Base-by-base conservation (phyloP, 2,113 vertebrate genomes). In the Pachycephala philippinensis region DNA sequence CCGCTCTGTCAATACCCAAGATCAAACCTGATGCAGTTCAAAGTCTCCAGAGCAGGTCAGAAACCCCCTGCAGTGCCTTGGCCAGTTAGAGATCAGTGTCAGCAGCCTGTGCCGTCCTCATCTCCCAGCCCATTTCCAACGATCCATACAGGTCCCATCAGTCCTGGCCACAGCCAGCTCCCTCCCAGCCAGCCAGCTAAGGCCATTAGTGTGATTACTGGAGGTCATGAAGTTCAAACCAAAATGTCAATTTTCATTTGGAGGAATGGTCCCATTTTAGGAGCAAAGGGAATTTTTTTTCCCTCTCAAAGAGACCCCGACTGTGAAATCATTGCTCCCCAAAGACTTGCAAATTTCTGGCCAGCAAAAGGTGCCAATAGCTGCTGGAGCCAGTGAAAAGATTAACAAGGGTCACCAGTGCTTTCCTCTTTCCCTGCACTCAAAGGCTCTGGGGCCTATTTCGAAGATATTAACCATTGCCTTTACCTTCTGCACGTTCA, bases 171-270 rank as follows among this genome's bases (percentile, higher is more conserved):
- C 68, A 59, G 69, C 83, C 94, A 80, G 64, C 82, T 95, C 94
- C 78, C 72, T 77, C n/a, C 63, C 92, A 87, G 80, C 59, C 95
- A 94, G 82, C 90, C 71, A 78, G 88, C 90, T 69, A 54, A 85
- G 96, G 91, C 97, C 94, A 96, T 98, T 98, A 97, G 96, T 95
- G 81, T 97, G 96, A 97, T 97, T 97, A 95, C 97, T 95, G 84
- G 87, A 96, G 97, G 97, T 97, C 90, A 60, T 24, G 37, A 97
- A 97, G 98, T 96, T 98, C 97, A 97, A 94, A 92, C 96, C 85
- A 95, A 98, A 96, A 95, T 93, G 92, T 97, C 96, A 96, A 97
- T 97, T 97, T 97, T 97, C 97, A 96, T 97, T 96, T 97, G 97
- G 92, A 94, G 50, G 94, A 97, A 96, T 94, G 94, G 93, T 66